Evolutionary conservation across 2,888 invertebrate species (phyloP).

Genomic region (Periphyllus acericola): DNA sequence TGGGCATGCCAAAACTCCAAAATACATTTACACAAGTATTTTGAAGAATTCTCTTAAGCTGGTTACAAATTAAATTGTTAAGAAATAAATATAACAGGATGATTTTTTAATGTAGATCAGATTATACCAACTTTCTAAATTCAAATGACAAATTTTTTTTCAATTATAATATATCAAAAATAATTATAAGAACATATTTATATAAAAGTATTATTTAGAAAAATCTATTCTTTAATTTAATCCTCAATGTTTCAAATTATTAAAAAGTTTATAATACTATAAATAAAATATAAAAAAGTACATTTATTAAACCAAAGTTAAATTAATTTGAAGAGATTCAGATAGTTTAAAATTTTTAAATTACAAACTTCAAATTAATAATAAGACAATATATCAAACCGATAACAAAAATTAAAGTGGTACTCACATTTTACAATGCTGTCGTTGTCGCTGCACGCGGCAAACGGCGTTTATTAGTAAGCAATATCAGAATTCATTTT

Average conservation of each 20-base stretch:
- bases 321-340: background rate
- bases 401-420: background rate
- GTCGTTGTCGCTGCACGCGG: conserved; percentile 3
- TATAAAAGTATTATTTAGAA: no score
- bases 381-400: background rate
- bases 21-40: conserved; percentile 21
- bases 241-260: no score
- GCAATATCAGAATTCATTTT: conserved; percentile 36
- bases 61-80: background rate
- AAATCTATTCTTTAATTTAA: no score
- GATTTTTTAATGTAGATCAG: background rate
- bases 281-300: no score
- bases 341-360: background rate
- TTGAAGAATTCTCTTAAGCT: conserved; percentile 13
- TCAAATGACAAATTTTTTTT: no score
- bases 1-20: background rate
- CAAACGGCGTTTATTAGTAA: conserved; percentile 17
- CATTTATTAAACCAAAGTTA: no score
- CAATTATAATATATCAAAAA: no score
- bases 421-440: conserved; percentile 46
- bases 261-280: no score
- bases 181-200: no score
- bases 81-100: background rate
- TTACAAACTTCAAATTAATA: background rate
- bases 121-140: background rate